phyloP scores from a whole-genome alignment of 1,140 invertebrate species.

The Drosophila pachea region DNA sequence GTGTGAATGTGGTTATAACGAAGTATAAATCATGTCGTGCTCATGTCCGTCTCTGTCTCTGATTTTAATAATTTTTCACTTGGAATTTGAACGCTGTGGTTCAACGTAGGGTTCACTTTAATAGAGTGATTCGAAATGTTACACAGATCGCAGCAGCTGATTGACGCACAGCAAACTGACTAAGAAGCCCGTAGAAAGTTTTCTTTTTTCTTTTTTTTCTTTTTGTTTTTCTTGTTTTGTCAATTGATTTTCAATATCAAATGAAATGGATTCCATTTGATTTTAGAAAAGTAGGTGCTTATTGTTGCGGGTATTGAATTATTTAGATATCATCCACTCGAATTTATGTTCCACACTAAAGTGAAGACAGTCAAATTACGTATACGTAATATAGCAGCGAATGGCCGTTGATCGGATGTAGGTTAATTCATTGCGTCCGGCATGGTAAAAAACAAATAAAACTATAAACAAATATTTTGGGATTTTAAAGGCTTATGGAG shows the following conservation, averaged over 20 bases:
- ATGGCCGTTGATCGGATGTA: too few relatives aligned
- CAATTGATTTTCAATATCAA: constrained; percentile 20
- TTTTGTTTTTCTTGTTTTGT: too few relatives aligned
- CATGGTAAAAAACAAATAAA: not conserved
- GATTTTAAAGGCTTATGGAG: too few relatives aligned
- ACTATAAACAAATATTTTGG: too few relatives aligned
- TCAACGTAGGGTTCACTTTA: constrained; percentile 56
- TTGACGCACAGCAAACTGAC: constrained; percentile 22
- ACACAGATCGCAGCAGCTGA: constrained; percentile 46
- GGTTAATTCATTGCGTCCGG: not conserved
- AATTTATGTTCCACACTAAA: not conserved
- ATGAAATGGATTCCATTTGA: constrained; percentile 6
- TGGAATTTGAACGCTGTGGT: constrained; percentile 67
- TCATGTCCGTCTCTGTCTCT: constrained; percentile 47
- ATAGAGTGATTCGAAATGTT: constrained; percentile 49
- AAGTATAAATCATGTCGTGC: constrained; percentile 59
- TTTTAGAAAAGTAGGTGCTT: constrained; percentile 6
- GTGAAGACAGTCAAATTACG: not conserved
- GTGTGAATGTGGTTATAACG: constrained; percentile 61
- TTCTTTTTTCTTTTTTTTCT: constrained; percentile 10
- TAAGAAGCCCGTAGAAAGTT: constrained; percentile 44
- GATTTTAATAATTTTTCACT: constrained; percentile 65
- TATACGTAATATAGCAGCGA: not conserved
- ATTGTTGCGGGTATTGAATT: constrained; percentile 21
- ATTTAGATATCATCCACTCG: not conserved